These are phyloP conservation scores for Pelmatolapia mariae DNA, from an alignment of 2,113 vertebrate species.

Conservation along the genomic window DNA sequence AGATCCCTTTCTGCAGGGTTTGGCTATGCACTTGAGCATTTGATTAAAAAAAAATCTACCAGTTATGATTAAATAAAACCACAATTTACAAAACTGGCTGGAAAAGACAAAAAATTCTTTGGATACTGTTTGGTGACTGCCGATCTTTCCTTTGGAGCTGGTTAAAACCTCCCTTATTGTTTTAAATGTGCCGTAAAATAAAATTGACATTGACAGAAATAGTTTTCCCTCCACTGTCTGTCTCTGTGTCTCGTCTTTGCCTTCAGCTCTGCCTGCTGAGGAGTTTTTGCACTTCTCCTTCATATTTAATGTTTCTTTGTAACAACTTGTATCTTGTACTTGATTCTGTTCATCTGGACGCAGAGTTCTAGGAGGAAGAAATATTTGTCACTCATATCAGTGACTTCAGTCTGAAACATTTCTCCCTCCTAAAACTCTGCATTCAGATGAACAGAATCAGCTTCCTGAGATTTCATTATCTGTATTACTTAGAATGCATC, in stretches of 20 bases:
- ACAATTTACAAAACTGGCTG: not conserved
- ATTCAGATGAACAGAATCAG: rapidly evolving
- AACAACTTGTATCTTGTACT: not conserved
- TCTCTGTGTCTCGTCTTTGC: not conserved
- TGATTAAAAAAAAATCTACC: rapidly evolving
- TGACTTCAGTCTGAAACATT: not conserved
- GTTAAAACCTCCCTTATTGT: not conserved
- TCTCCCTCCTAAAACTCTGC: not conserved
- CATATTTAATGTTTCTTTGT: not conserved
- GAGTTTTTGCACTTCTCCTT: not conserved
- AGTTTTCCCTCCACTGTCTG: rapidly evolving
- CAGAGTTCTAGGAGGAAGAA: not conserved
- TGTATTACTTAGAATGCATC: not conserved
- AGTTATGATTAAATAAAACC: not conserved
- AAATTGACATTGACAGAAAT: not conserved
- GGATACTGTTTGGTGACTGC: not conserved
- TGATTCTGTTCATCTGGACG: not conserved
- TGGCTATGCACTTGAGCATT: not conserved
- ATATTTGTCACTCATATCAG: not conserved
- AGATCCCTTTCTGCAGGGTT: not conserved
- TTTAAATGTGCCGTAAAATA: not conserved
- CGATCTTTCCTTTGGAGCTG: not conserved
- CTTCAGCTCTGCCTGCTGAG: not conserved
- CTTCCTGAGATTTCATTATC: not conserved
- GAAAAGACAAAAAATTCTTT: not conserved